phyloP scores from a whole-genome alignment of 2,113 vertebrate genomes.

The Pedionomus torquatus region DNA sequence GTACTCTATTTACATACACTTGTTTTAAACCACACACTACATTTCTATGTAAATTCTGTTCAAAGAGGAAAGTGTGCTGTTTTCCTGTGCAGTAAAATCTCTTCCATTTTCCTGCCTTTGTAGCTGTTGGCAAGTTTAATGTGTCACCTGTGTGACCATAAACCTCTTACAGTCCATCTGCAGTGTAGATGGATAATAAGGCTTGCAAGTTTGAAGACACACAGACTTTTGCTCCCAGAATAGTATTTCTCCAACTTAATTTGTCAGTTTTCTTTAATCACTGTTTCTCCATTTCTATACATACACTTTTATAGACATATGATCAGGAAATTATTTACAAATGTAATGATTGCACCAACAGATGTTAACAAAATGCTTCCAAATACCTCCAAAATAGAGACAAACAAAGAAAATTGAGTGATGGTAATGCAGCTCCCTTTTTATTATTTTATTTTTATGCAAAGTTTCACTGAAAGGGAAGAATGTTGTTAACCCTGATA shows the following conservation, averaged over 20 bases:
- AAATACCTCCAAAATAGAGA: neutral
- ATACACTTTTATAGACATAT: neutral
- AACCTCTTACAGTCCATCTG: neutral
- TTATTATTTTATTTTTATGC: neutral
- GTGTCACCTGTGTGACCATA: neutral
- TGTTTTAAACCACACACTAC: neutral
- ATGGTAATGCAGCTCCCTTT: neutral
- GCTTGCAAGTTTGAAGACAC: neutral
- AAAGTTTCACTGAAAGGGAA: neutral
- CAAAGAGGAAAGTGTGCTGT: neutral
- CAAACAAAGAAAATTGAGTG: neutral
- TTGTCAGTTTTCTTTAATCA: neutral
- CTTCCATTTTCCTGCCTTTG: neutral
- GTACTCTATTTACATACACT: neutral
- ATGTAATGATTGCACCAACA: neutral
- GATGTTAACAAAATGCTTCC: neutral
- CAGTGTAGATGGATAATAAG: neutral
- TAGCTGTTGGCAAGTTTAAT: conserved; percentile 19
- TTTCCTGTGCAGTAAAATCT: neutral
- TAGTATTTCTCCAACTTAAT: neutral
- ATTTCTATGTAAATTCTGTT: neutral
- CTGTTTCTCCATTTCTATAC: neutral
- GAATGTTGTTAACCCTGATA: neutral
- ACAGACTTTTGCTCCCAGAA: neutral
- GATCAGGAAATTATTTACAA: neutral